These are phyloP conservation scores for Ictidomys tridecemlineatus DNA, from an alignment of 2,113 vertebrate species.

Conservation along the genomic window DNA sequence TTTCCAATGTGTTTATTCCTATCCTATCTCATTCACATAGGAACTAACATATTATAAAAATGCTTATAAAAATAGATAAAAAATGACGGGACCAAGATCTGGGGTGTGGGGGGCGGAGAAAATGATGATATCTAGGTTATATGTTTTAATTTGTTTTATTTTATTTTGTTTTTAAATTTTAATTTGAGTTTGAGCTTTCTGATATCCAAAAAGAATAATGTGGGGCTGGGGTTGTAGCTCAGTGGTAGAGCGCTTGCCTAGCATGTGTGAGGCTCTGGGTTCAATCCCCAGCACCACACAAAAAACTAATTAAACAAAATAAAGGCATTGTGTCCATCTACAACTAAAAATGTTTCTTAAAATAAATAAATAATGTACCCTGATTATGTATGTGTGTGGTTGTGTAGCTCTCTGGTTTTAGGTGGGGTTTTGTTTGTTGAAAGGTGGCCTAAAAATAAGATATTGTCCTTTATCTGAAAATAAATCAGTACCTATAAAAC, in stretches of 20 bases:
- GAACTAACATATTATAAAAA: neutral
- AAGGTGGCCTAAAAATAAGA: neutral
- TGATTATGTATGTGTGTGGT: neutral
- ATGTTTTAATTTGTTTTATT: neutral
- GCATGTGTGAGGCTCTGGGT: too few relatives aligned
- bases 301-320: too few relatives aligned
- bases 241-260: too few relatives aligned
- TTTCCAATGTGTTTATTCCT: slow-evolving; percentile 16
- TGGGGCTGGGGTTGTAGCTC: neutral
- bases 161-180: neutral
- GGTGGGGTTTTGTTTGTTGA: neutral
- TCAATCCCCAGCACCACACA: too few relatives aligned
- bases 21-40: neutral
- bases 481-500: neutral
- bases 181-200: slow-evolving; percentile 38
- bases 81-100: slow-evolving; percentile 11
- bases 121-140: neutral
- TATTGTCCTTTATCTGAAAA: slow-evolving; percentile 6
- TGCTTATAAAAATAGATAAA: neutral
- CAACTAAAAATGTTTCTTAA: too few relatives aligned
- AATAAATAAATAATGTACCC: too few relatives aligned
- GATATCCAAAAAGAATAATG: slow-evolving; percentile 29
- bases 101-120: neutral
- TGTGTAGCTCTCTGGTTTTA: neutral
- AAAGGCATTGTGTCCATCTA: too few relatives aligned